Evolutionary conservation across 2,888 invertebrate species (phyloP).

Genomic region (Orchesellides sinensis): DNA sequence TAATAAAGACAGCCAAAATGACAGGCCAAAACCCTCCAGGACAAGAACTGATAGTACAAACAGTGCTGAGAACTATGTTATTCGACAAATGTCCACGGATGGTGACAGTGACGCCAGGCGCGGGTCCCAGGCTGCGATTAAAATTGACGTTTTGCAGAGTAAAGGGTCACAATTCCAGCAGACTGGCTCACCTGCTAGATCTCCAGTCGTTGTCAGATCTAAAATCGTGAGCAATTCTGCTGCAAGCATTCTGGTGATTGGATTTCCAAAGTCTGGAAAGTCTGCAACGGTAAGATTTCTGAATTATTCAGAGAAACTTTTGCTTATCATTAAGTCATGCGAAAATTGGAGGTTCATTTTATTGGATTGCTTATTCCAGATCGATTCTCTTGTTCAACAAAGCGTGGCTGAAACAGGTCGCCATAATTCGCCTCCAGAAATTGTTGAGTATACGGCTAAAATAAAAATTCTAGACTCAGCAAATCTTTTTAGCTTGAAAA

Average conservation of each 20-base stretch:
- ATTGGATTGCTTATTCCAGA: conserved; percentile 4
- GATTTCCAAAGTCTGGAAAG: conserved; percentile 45
- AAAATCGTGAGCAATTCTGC: conserved; percentile 27
- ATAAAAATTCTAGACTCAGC: conserved; percentile 57
- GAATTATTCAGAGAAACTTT: background rate
- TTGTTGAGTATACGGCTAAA: conserved; percentile 61
- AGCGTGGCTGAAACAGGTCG: conserved; percentile 29
- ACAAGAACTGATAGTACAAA: conserved; percentile 47
- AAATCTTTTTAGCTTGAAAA: conserved; percentile 41
- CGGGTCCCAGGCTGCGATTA: conserved; percentile 37
- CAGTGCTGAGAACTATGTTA: conserved; percentile 45
- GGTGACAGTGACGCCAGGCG: background rate
- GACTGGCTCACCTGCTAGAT: conserved; percentile 5
- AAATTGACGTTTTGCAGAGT: conserved; percentile 52
- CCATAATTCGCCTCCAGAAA: conserved; percentile 21
- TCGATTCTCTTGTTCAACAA: conserved; percentile 51
- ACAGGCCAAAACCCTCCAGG: background rate
- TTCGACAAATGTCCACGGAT: conserved; percentile 32
- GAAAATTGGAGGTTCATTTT: too few species aligned
- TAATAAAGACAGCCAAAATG: background rate
- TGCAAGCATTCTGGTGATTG: conserved; percentile 49
- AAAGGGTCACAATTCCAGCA: background rate
- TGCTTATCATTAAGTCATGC: background rate
- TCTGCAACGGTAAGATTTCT: conserved; percentile 34
- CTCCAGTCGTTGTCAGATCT: conserved; percentile 42